Evolutionary conservation across 2,113 vertebrate genomes (phyloP).

Genomic region (Pseudonaja textilis): DNA sequence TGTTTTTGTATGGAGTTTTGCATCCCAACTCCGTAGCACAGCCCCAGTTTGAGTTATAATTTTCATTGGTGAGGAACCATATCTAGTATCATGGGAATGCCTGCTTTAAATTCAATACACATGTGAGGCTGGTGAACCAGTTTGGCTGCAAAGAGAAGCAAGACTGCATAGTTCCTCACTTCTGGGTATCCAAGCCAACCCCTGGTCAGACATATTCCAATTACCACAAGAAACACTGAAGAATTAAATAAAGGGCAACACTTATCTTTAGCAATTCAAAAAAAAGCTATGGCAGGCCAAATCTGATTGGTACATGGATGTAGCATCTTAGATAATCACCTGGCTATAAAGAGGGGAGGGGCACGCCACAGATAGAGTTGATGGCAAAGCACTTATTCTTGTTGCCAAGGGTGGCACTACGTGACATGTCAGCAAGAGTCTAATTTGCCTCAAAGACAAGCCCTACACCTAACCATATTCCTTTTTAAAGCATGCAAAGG

Average conservation of each 20-base stretch:
- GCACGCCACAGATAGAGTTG: neutral
- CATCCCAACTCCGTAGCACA: neutral
- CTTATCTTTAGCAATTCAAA: neutral
- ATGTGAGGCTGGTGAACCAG: neutral
- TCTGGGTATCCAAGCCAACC: neutral
- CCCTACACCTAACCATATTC: neutral
- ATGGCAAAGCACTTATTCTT: neutral
- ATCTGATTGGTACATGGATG: neutral
- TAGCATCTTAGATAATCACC: neutral
- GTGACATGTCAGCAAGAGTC: neutral
- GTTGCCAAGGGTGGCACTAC: neutral
- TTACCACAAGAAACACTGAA: neutral
- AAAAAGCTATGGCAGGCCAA: neutral
- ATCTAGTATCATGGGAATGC: neutral
- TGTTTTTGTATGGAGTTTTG: neutral
- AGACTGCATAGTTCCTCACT: neutral
- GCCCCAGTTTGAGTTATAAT: neutral
- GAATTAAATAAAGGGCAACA: neutral
- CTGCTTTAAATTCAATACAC: neutral
- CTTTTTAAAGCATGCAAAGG: neutral
- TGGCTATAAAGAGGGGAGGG: neutral
- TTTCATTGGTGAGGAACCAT: neutral
- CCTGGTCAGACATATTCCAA: neutral
- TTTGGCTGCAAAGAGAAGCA: neutral
- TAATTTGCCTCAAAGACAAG: neutral